Base-by-base conservation (phyloP, 1,140 invertebrate genomes). In the Trichogramma pretiosum region DNA sequence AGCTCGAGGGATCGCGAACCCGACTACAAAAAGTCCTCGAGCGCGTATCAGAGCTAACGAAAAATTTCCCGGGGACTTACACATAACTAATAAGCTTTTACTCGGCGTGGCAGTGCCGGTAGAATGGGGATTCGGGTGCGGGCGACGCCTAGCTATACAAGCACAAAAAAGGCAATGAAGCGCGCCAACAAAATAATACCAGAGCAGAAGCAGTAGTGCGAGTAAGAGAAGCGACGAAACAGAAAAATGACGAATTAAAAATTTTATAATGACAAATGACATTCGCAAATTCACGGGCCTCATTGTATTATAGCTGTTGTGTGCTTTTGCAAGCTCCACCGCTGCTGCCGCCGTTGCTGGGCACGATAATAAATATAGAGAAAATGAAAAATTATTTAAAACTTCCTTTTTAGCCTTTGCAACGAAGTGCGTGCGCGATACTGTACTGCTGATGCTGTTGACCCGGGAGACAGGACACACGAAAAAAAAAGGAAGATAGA, bases 381-480 rank as follows among this genome's bases (percentile, higher is more conserved):
- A 71, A 70, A 72, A 72, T 72, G 68, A 70, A 72, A 72, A 71
- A 72, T 72, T 70, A 72, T 71, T 69, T 71, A 70, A 72, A 72
- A 72, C 67, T 72, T 72, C 66, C 67, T 70, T 72, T 72, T 72
- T 70, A 68, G 64, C 67, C 65, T 64, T 62, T 60, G 67, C 68
- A 70, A 70, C n/a, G n/a, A n/a, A n/a, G n/a, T n/a, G 24, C 24
- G 24, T 7, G 24, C 24, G 24, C 5, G 24, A n/a, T n/a, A n/a
- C n/a, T n/a, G n/a, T n/a, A n/a, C n/a, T n/a, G n/a, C n/a, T n/a
- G n/a, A n/a, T n/a, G n/a, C n/a, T n/a, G n/a, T n/a, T n/a, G n/a
- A 65, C 64, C 67, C 69, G 61, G 64, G 66, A 70, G 67, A 68
- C 63, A 64, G 61, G 65, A 64, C 67, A 70, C 70, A 70, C 70